Percentiles rank a stretch among this genome's conserved stretches.
phyloP scores from a whole-genome alignment of 23 tunicate species.

The Clavelina lepadiformis region DNA sequence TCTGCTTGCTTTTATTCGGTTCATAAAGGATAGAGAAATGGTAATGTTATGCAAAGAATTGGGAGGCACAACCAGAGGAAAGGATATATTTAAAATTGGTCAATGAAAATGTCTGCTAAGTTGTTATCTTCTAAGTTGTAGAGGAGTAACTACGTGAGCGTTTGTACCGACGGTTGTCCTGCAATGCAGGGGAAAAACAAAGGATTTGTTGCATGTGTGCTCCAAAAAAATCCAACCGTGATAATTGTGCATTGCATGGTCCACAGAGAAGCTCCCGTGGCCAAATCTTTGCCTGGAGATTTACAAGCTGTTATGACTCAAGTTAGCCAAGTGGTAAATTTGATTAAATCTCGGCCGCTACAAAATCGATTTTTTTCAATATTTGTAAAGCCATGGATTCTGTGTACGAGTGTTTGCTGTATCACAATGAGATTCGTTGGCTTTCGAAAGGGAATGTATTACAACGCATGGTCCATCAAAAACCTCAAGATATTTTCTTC shows the following conservation, averaged over 20 bases:
- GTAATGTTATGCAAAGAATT: constrained; percentile 29
- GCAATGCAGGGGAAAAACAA: constrained; percentile 9
- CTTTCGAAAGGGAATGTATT: constrained; percentile 18
- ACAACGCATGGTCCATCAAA: constrained; percentile 7
- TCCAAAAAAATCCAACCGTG: constrained; percentile 15
- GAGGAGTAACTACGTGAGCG: constrained; percentile 9
- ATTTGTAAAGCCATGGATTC: constrained; percentile 11
- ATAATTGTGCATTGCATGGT: constrained; percentile 11
- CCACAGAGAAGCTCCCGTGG: constrained; percentile 18
- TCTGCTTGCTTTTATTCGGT: constrained; percentile 26
- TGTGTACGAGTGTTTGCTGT: constrained; percentile 7
- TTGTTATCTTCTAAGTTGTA: not conserved
- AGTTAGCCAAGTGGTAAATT: constrained; percentile 13
- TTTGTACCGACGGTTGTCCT: constrained; percentile 15
- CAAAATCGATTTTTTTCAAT: constrained; percentile 8
- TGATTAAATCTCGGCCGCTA: constrained; percentile 17
- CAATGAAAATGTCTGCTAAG: not conserved
- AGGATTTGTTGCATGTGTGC: constrained; percentile 15
- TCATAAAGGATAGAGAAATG: constrained; percentile 7
- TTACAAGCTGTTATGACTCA: not conserved
- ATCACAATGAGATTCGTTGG: constrained; percentile 17
- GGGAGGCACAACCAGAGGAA: constrained; percentile 30
- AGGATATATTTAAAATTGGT: constrained; percentile 22
- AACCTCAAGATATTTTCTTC: constrained; percentile 11
- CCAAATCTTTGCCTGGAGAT: constrained; percentile 19